Evolutionary conservation across 2,113 vertebrate species (phyloP).

Genomic region (Dromaius novaehollandiae): DNA sequence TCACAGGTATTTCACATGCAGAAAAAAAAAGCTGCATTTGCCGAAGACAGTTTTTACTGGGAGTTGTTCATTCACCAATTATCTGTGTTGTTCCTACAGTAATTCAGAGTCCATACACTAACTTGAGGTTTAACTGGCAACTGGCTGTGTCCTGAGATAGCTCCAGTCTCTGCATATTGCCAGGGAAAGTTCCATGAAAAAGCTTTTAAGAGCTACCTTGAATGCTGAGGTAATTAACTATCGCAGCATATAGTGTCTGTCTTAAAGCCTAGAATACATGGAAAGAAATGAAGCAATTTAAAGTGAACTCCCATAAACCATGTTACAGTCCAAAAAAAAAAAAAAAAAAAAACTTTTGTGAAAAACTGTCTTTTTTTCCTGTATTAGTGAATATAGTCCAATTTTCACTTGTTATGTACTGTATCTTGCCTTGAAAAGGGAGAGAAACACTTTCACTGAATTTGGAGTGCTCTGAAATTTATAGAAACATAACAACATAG

Average conservation of each 20-base stretch:
- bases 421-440: neutral
- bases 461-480: neutral
- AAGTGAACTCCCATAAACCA: neutral
- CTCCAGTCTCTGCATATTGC: neutral
- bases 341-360: neutral
- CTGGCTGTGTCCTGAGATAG: neutral
- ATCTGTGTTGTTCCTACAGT: neutral
- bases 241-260: neutral
- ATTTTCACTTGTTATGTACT: neutral
- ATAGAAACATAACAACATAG: neutral
- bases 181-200: neutral
- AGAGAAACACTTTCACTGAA: neutral
- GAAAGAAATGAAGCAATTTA: neutral
- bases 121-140: neutral
- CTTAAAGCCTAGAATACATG: neutral
- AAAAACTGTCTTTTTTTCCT: neutral
- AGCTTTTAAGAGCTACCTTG: neutral
- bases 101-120: neutral
- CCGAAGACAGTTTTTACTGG: neutral
- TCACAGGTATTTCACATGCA: neutral
- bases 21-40: neutral
- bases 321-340: neutral
- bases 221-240: slow-evolving; percentile 15
- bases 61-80: neutral
- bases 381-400: neutral